Base-by-base conservation (phyloP, 1,140 invertebrate species). In the Cydia amplana region DNA sequence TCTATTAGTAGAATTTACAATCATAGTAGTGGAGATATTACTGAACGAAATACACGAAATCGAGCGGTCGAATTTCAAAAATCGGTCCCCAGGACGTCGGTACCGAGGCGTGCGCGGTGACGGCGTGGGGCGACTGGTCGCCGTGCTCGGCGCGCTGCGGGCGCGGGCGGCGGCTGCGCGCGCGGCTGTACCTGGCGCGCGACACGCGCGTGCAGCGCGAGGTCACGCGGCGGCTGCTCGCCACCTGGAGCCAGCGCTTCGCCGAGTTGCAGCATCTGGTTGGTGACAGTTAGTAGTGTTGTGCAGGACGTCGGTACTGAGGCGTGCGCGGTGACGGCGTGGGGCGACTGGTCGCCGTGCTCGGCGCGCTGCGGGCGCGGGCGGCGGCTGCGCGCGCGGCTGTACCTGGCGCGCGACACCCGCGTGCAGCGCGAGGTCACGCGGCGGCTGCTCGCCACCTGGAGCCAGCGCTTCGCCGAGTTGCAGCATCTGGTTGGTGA, bases 321-420 rank as follows among this genome's bases (percentile, higher is more conserved):
- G 0, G 86, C 91, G 75, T 96, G 96, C 82, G 93, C 95, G 55
- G 95, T 96, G 18, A 95, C 95, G 0, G 82, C 94, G 0, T 98
- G 97, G 97, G 94, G 94, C 1, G 86, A 93, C 0, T 98, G 97
- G 97, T 96, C 96, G 10, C 92, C 95, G 9, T 99, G 98, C 84
- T 96, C 95, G 12, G 94, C 95, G 0, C 95, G 94, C 0, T 99
- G 98, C 88, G 97, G 97, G 0, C 95, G 95, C 36, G 97, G 97
- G 0, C 90, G 94, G 0, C 93, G 94, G 64, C 88, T 95, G 79
- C 93, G 96, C 72, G 95, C 94, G 1, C 92, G 97, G 10, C 88
- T 91, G 14, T 91, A 90, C 80, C 78, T 90, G 20, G 79, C 77
- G n/a, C 79, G 74, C 6, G 83, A 84, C 72, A 12, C 80, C 25